Evolutionary conservation across 1,140 invertebrate species (phyloP), one percentile per base, ranked within the genome.

Genomic region (Zaprionus camerounensis): DNA sequence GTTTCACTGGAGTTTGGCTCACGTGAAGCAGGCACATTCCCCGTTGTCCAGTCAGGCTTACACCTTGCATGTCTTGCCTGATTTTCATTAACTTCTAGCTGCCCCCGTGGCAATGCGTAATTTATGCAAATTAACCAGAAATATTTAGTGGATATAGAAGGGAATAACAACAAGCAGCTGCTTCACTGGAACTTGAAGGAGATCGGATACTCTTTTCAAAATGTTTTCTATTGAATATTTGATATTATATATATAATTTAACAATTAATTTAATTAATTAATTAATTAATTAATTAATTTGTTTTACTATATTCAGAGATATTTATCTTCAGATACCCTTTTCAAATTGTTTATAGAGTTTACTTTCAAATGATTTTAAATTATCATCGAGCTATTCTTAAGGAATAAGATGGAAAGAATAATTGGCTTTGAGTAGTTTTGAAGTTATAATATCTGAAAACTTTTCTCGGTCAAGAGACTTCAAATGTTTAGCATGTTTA

Each of bases 101-200:
- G 53, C 57, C 26, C 41, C 26, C 12, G 9, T 3, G 20, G 17
- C 62, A 71, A 68, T 53, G 28, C 55, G 66, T 79, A 71, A 80
- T 66, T 82, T 82, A 77, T 86, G 82, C 72, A 82, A 86, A 82
- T 86, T 36, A 73, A 57, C 11, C 51, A 71, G 59, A 44, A 70
- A 71, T 68, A 56, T 58, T 59, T 55, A 73, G 41, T 59, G 65
- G 53, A 67, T 44, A 66, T 41, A 44, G 9, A 28, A 28, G 20
- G 22, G 38, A 34, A 34, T 34, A 46, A 28, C 38, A n/a, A 26
- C 15, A n/a, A 41, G 38, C n/a, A n/a, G 3, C 15, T 41, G 5
- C 5, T 15, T n/a, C 6, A n/a, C 38, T 15, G 15, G 1, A 0
- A 6, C 5, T 6, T 22, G 7, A 49, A 11, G n/a, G 46, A 49